phyloP scores from a whole-genome alignment of 1,140 invertebrate species.

The Drosophila nannoptera region DNA sequence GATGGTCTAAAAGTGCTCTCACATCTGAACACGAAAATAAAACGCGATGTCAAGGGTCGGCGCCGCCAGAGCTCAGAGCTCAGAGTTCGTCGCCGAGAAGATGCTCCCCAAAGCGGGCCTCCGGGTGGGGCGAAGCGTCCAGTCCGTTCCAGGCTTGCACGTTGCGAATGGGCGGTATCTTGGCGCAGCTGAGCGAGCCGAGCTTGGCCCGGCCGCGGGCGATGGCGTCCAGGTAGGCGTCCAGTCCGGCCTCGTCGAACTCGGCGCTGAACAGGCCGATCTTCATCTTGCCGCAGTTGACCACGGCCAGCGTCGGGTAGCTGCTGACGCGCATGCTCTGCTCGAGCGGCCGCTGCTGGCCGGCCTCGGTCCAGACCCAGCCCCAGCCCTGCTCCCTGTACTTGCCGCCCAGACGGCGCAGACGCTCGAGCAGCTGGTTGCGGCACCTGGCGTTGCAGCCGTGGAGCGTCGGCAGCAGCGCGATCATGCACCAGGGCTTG shows the following conservation, averaged over 20 bases:
- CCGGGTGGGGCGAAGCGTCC: conserved; percentile 92
- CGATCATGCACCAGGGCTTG: conserved; percentile 94
- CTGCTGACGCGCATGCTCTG: conserved; percentile 93
- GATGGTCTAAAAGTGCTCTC: too few species aligned
- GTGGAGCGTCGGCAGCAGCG: conserved; percentile 96
- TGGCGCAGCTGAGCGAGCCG: conserved; percentile 87
- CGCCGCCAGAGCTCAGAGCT: not conserved
- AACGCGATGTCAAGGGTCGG: too few species aligned
- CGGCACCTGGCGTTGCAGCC: conserved; percentile 98
- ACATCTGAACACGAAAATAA: too few species aligned
- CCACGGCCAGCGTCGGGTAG: conserved; percentile 95
- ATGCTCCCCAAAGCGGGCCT: not conserved
- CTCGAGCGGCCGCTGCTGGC: conserved; percentile 90
- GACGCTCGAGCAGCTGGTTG: conserved; percentile 90
- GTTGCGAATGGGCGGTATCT: conserved; percentile 87
- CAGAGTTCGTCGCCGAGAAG: conserved; percentile 90
- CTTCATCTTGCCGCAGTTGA: conserved; percentile 85
- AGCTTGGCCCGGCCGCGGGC: conserved; percentile 94
- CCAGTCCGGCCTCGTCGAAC: conserved; percentile 84
- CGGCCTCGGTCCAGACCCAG: conserved; percentile 97
- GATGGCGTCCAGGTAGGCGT: conserved; percentile 95
- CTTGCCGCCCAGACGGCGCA: conserved; percentile 90
- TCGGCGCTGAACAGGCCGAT: conserved; percentile 87
- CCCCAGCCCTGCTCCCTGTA: conserved; percentile 98
- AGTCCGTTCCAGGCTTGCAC: conserved; percentile 97